Evolutionary conservation across 2,113 vertebrate species (phyloP).

Genomic region (Alethe castanea): DNA sequence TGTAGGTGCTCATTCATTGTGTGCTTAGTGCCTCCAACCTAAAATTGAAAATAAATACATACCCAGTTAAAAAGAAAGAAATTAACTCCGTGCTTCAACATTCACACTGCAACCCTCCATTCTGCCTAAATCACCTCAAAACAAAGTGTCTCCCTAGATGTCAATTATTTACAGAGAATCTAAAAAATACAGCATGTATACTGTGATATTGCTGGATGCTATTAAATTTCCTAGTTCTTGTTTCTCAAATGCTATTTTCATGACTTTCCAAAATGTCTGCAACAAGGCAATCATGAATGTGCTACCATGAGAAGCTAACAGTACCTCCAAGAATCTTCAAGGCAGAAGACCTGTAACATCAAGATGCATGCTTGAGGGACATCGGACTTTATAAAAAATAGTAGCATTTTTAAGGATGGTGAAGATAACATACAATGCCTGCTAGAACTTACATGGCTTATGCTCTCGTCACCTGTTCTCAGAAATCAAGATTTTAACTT

Average conservation of each 20-base stretch:
- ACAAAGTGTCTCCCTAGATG: background rate
- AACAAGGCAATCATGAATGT: background rate
- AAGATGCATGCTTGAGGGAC: background rate
- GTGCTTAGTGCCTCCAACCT: conserved; percentile 85
- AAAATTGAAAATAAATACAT: conserved; percentile 67
- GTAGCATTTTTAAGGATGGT: background rate
- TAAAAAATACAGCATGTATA: background rate
- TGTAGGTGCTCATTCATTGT: conserved; percentile 86
- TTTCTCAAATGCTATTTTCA: background rate
- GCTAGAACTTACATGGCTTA: background rate
- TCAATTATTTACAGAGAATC: background rate
- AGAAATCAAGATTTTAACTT: background rate
- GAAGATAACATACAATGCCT: background rate
- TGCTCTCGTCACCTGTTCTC: background rate
- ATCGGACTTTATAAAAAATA: background rate
- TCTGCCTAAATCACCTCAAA: background rate
- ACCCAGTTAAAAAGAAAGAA: conserved; percentile 39
- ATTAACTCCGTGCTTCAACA: background rate
- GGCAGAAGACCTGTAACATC: background rate
- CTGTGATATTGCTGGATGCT: background rate
- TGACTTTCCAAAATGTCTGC: conserved; percentile 19
- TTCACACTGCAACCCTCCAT: background rate
- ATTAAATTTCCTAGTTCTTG: background rate
- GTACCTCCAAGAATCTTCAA: background rate
- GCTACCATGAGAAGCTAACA: background rate